These are phyloP conservation scores for Cosmopolites sordidus DNA, from an alignment of 2,888 invertebrate genomes.

Conservation along the genomic window DNA sequence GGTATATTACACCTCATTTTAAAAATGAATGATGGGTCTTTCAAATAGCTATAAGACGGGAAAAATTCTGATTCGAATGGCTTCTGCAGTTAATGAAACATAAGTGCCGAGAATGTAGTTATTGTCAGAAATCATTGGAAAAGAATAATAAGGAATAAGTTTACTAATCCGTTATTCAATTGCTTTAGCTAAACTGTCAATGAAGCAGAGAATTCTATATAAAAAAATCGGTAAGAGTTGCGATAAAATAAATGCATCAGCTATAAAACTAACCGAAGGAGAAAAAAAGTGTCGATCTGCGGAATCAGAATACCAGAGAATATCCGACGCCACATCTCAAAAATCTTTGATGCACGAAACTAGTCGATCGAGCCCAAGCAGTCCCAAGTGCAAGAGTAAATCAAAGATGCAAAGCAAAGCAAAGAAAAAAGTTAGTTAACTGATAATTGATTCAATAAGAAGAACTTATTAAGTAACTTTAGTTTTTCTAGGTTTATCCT, in stretches of 20 bases:
- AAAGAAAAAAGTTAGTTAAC: slow-evolving; percentile 34
- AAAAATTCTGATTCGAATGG: no score
- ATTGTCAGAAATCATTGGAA: no score
- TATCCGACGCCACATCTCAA: slow-evolving; percentile 54
- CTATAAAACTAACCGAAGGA: slow-evolving; percentile 29
- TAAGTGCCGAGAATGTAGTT: no score
- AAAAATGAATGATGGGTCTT: no score
- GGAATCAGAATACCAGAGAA: slow-evolving; percentile 55
- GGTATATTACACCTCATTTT: no score
- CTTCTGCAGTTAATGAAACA: no score
- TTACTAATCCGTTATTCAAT: no score
- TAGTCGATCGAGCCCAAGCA: slow-evolving; percentile 44
- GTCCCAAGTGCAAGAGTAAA: slow-evolving; percentile 46
- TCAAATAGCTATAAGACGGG: no score
- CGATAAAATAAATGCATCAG: slow-evolving; percentile 45
- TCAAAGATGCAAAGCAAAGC: slow-evolving; percentile 35
- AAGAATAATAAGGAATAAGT: no score
- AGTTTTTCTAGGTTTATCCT: slow-evolving; percentile 49
- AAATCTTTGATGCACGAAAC: slow-evolving; percentile 51
- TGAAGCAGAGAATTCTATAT: slow-evolving; percentile 45
- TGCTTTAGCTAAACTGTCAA: slow-evolving; percentile 34
- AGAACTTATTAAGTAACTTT: not conserved
- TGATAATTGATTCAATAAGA: not conserved
- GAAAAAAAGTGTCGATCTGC: slow-evolving; percentile 36
- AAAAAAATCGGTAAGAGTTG: slow-evolving; percentile 50